Evolutionary conservation across 2,888 invertebrate genomes (phyloP).

Genomic region (Folsomia candida): DNA sequence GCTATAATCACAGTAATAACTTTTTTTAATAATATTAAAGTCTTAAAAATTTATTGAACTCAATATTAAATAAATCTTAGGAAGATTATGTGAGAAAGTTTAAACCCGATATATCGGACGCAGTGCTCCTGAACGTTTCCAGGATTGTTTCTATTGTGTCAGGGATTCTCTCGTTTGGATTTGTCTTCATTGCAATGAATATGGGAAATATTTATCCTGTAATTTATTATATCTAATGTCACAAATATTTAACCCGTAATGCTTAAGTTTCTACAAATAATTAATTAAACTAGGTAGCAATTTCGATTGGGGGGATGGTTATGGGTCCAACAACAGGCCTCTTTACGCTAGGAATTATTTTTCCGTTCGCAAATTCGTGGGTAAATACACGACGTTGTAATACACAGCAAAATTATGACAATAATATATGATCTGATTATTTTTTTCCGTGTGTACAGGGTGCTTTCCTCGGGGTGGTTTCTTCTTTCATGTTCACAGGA

Average conservation of each 20-base stretch:
- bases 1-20: neutral
- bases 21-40: too few relatives aligned
- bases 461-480: slow-evolving; percentile 15
- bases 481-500: slow-evolving; percentile 15
- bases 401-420: neutral
- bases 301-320: neutral
- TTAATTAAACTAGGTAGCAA: neutral
- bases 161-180: neutral
- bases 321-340: neutral
- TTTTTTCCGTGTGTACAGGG: too few relatives aligned
- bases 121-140: neutral
- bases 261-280: neutral
- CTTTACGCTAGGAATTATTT: neutral
- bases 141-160: neutral
- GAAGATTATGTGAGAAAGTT: neutral
- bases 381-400: neutral
- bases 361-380: neutral
- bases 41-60: too few relatives aligned
- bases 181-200: neutral
- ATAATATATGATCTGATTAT: neutral
- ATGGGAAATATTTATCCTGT: neutral
- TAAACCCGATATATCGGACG: neutral
- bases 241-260: neutral
- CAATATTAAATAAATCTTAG: too few relatives aligned
- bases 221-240: neutral